Conservation (phyloP, 2,797 vertebrate genomes). For the Tokudaia muenninki region DNA sequence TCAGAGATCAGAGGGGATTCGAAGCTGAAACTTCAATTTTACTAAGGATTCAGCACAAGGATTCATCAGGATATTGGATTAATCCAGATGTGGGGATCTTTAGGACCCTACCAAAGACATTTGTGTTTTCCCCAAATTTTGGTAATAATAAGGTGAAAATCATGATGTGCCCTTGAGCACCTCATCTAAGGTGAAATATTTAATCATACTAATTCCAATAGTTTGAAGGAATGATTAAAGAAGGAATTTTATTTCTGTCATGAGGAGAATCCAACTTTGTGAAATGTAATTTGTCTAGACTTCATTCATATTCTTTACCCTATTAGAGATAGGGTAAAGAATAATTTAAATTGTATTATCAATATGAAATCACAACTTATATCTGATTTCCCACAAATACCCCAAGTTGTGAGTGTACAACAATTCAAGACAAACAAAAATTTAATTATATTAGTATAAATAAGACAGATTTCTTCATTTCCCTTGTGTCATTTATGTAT, state of each 20-base stretch:
- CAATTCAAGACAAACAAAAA: slow-evolving; percentile 68
- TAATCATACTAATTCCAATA: background rate
- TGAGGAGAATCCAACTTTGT: background rate
- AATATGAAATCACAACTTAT: background rate
- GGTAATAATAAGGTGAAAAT: background rate
- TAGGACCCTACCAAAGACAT: background rate
- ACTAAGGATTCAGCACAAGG: background rate
- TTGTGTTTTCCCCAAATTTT: background rate
- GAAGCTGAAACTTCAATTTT: background rate
- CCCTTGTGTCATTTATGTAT: slow-evolving; percentile 62
- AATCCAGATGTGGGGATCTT: background rate
- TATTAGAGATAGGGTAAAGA: background rate
- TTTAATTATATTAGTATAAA: slow-evolving; percentile 82
- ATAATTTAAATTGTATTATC: slow-evolving; percentile 21
- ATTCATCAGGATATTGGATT: background rate
- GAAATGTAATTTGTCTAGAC: background rate
- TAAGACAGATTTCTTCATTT: slow-evolving; percentile 76
- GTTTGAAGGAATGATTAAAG: background rate
- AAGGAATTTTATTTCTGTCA: background rate
- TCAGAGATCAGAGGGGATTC: background rate
- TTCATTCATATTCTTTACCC: background rate
- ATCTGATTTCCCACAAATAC: background rate
- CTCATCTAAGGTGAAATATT: slow-evolving; percentile 23
- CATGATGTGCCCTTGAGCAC: background rate
- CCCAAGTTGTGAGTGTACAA: slow-evolving; percentile 22